Base-by-base conservation (phyloP, 2,113 vertebrate genomes). In the Mastomys coucha region DNA sequence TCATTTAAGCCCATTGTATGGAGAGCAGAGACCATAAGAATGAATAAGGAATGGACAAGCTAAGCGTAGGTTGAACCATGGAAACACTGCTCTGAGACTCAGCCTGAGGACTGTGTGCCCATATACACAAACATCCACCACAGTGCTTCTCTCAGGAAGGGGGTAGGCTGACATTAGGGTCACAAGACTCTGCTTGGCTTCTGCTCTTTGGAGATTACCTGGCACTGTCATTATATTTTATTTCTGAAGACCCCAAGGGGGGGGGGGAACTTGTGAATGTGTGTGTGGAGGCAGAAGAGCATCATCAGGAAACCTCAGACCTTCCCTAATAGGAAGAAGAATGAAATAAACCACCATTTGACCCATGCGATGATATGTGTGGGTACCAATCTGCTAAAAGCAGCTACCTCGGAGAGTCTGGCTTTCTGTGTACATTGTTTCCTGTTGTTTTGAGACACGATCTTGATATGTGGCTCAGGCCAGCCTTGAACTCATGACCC, bases 391-490 rank as follows among this genome's bases (percentile, higher is more conserved):
- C 67, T 22, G 26, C 26, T n/a, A 63, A 84, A 39, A 56, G 39
- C 70, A 63, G 36, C 60, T 28, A 93, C 49, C n/a, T 56, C 39
- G 24, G 84, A 92, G 58, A 39, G 20, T 97, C 80, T 80, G 87
- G 42, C 17, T 88, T 91, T 56, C 26, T 17, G 19, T 69, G 53
- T 96, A 67, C 36, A 88, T 7, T 26, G 65, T 51, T 51, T 70
- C 11, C n/a, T 88, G 17, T 87, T 69, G 42, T n/a, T 42, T 88
- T 70, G 65, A 88, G 65, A 70, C 19, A 70, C 11, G 45, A 42
- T 28, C 58, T 42, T 63, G 24, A 13, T 70, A 51, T 87, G 84
- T 53, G 67, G 67, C 45, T 51, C 49, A 88, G 86, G 6, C 36
- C 56, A 49, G 69, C 67, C 24, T 39, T 20, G 36, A 73, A 56